Conservation (phyloP, 2,797 vertebrate species). For the Jordanella pulchra region DNA sequence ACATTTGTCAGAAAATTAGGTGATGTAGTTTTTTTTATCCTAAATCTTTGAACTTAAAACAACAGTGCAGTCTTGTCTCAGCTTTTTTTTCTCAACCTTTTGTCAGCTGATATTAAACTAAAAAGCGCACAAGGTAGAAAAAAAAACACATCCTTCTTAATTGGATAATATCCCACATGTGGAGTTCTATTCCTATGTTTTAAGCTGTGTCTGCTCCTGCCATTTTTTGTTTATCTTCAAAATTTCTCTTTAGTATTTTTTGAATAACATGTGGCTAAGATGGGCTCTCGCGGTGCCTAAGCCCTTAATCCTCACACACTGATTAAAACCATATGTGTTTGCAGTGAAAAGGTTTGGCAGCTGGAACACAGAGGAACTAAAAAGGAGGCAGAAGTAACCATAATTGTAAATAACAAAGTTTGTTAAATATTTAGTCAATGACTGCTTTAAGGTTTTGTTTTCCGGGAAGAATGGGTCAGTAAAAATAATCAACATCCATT, state of each 20-base stretch:
- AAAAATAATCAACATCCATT: not conserved
- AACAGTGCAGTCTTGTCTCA: not conserved
- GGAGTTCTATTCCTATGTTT: not conserved
- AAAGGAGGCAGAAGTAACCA: not conserved
- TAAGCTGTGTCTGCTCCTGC: not conserved
- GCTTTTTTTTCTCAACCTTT: not conserved
- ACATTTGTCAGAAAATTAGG: not conserved
- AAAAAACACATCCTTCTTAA: not conserved
- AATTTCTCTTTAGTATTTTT: not conserved
- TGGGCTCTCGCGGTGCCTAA: not conserved
- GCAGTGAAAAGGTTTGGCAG: slow-evolving; percentile 11
- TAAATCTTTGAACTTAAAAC: not conserved
- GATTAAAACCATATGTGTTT: slow-evolving; percentile 37
- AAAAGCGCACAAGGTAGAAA: not conserved
- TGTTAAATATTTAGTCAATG: not conserved
- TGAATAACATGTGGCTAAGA: not conserved
- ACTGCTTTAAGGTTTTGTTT: not conserved
- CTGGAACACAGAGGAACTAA: not conserved
- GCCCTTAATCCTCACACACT: not conserved
- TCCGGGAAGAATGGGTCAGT: not conserved
- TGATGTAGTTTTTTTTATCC: not conserved
- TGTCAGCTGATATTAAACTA: not conserved
- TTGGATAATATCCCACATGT: not conserved
- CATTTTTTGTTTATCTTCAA: not conserved
- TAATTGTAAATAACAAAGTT: not conserved